A percentile compares a stretch with the other conserved stretches of the same genome.
Conservation (phyloP, 2,113 vertebrate genomes). For the Lamprologus ornatipinnis region DNA sequence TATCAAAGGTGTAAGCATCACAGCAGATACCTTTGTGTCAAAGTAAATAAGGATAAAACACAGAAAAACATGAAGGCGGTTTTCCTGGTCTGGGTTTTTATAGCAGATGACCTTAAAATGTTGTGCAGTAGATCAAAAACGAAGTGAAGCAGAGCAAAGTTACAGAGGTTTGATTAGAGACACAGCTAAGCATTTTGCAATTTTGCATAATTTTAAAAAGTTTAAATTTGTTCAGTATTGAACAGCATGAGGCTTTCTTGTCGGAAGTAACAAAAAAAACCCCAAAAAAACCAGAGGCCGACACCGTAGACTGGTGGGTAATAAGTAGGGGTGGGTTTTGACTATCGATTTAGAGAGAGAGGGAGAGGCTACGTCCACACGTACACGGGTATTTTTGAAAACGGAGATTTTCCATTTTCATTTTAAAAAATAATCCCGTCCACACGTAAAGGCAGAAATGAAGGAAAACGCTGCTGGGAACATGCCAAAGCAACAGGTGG, state of each 20-base stretch:
- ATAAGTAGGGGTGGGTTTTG: neutral
- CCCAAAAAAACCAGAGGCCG: accelerated
- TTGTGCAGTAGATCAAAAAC: neutral
- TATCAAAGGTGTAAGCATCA: neutral
- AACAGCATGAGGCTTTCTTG: neutral
- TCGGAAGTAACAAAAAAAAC: accelerated
- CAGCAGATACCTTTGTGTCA: neutral
- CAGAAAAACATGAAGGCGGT: neutral
- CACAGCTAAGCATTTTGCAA: neutral
- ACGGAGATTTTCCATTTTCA: no score
- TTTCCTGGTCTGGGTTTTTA: neutral
- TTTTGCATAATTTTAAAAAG: neutral
- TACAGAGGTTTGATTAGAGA: neutral
- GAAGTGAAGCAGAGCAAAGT: neutral
- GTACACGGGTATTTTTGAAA: no score
- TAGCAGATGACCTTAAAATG: neutral
- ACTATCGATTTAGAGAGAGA: neutral
- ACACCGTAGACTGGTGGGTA: neutral
- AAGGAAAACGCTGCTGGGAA: no score
- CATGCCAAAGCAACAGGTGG: no score
- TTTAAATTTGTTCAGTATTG: neutral
- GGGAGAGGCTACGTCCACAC: no score
- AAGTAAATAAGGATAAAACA: neutral
- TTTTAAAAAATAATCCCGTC: no score
- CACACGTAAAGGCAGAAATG: no score